These are phyloP conservation scores for Etheostoma perlongum DNA, from an alignment of 2,797 vertebrate species.

Conservation along the genomic window DNA sequence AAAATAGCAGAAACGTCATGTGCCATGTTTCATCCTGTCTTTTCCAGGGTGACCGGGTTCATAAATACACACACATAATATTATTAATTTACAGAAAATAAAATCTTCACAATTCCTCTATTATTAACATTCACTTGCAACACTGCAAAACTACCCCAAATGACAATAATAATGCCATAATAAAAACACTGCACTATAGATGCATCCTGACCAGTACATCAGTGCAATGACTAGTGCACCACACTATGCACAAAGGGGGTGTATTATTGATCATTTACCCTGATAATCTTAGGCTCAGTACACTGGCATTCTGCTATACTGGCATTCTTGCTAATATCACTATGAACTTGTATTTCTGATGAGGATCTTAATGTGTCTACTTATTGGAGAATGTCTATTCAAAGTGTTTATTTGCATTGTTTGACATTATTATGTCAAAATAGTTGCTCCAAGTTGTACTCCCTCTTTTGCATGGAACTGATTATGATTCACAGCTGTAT, in stretches of 20 bases:
- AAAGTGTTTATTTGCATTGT: background rate
- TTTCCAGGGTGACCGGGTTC: conserved; percentile 62
- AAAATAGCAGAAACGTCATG: conserved; percentile 44
- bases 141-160: background rate
- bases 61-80: conserved; percentile 23
- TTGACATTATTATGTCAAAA: background rate
- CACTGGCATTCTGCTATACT: background rate
- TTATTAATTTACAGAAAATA: background rate
- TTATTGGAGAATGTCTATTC: background rate
- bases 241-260: background rate
- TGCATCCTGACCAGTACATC: background rate
- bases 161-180: background rate
- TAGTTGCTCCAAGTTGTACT: background rate
- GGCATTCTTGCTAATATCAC: background rate
- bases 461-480: background rate
- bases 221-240: background rate
- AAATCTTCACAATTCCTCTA: background rate
- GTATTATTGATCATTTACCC: background rate
- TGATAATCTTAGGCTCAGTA: background rate
- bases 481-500: background rate
- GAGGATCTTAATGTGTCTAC: background rate
- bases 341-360: background rate
- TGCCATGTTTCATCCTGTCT: conserved; percentile 59
- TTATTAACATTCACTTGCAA: background rate
- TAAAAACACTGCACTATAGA: background rate